Base-by-base conservation (phyloP, 2,113 vertebrate species). In the Penelope pileata region DNA sequence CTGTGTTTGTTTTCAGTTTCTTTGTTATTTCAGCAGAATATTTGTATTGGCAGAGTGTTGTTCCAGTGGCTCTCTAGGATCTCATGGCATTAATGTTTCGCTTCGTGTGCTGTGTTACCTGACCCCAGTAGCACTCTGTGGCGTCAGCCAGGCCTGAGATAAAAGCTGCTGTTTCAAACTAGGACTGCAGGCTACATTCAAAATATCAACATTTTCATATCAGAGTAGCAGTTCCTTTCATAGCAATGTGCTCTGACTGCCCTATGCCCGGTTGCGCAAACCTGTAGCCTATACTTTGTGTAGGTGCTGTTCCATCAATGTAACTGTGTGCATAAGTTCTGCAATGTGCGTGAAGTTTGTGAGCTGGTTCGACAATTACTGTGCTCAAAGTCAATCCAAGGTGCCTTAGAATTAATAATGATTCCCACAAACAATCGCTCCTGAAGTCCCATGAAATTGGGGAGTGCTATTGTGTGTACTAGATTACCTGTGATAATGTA, bases 11-110 rank as follows among this genome's bases (percentile, higher is more conserved):
- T 94, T 95, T 95, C 87, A 67, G 66, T 91, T 91, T 80, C 90
- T 80, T 89, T 96, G 88, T 96, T 96, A 91, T 91, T 96, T 91
- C 92, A 96, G 90, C 68, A 81, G 94, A 90, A 51, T 94, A 94
- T 92, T 96, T 96, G 74, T 93, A 75, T 95, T 96, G 95, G 87
- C 91, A 86, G 36, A 7, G 3, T 60, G 77, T 86, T 96, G 85
- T 94, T 95, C 56, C 82, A 94, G 87, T 95, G 87, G 91, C 91
- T 95, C 68, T 87, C 40, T 85, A 93, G 93, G 79, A 74, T 81
- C 75, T 91, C 54, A 64, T 93, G 84, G 58, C 95, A 94, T 96
- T 94, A 75, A 58, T 42, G 27, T 93, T 96, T 92, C 7, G 12
- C 78, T 93, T 93, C 16, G 15, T 32, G 23, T 29, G 22, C 67